Evolutionary conservation across 2,113 vertebrate species (phyloP).

Genomic region (Petrocephalus zakoni): DNA sequence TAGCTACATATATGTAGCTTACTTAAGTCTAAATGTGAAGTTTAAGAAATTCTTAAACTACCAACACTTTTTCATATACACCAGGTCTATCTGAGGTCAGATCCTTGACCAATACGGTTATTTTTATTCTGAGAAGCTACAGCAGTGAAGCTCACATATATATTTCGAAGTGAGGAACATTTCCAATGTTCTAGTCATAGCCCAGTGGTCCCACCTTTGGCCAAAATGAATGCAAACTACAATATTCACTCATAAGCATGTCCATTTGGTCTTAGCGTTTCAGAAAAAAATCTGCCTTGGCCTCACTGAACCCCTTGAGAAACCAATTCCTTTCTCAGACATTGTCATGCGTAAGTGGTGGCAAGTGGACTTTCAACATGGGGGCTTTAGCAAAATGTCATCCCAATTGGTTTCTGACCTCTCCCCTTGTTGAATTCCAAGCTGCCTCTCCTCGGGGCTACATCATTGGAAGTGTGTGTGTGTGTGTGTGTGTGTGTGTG

Average conservation of each 20-base stretch:
- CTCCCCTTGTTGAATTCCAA: not conserved
- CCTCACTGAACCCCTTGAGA: too few relatives aligned
- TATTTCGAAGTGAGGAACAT: not conserved
- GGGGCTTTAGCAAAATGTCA: not conserved
- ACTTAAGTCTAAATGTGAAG: not conserved
- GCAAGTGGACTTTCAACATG: not conserved
- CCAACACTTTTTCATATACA: not conserved
- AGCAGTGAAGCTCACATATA: not conserved
- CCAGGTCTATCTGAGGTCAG: not conserved
- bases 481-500: not conserved
- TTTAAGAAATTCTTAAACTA: not conserved
- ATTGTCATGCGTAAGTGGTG: too few relatives aligned
- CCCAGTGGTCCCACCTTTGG: too few relatives aligned
- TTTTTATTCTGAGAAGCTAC: not conserved
- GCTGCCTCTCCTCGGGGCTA: not conserved
- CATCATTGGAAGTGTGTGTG: not conserved
- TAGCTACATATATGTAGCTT: not conserved
- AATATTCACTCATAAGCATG: too few relatives aligned
- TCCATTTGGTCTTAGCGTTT: too few relatives aligned
- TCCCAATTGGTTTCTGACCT: not conserved
- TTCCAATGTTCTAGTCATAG: too few relatives aligned
- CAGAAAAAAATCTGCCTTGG: too few relatives aligned
- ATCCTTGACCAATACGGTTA: not conserved
- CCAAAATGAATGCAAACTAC: too few relatives aligned
- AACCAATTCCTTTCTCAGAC: too few relatives aligned